Evolutionary conservation across 2,113 vertebrate genomes (phyloP).

Genomic region (Melanerpes aurifrons): DNA sequence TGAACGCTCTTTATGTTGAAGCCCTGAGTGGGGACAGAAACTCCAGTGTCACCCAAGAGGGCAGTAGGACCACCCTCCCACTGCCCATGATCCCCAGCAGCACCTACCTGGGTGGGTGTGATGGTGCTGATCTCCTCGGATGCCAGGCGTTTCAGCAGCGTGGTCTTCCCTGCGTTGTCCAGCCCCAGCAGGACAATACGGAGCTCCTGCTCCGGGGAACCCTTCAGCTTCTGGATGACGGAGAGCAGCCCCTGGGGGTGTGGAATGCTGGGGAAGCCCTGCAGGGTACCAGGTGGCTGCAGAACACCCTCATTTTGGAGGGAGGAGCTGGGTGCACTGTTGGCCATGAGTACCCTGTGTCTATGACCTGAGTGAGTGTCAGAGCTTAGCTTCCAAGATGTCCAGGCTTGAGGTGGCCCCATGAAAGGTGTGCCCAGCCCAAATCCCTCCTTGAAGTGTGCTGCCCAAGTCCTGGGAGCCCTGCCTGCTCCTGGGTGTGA

Average conservation of each 20-base stretch:
- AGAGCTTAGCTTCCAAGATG: background rate
- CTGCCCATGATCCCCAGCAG: accelerated
- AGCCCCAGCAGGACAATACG: conserved; percentile 87
- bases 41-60: accelerated
- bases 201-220: conserved; percentile 82
- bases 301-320: background rate
- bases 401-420: background rate
- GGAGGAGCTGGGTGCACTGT: background rate
- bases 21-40: conserved; percentile 61
- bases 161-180: conserved; percentile 90
- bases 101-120: conserved; percentile 85
- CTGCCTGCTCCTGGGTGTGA: background rate
- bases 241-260: conserved; percentile 85
- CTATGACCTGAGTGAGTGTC: accelerated
- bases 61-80: accelerated
- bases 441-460: accelerated
- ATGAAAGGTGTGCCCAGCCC: background rate
- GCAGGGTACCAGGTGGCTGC: accelerated
- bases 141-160: conserved; percentile 83
- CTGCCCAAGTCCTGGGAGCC: background rate
- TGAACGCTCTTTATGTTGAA: conserved; percentile 90
- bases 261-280: background rate
- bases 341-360: background rate
- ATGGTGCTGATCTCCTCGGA: conserved; percentile 88
- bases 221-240: conserved; percentile 85